These are phyloP conservation scores for Acanthopleura granulata DNA, from an alignment of 2,888 invertebrate species.

Conservation along the genomic window DNA sequence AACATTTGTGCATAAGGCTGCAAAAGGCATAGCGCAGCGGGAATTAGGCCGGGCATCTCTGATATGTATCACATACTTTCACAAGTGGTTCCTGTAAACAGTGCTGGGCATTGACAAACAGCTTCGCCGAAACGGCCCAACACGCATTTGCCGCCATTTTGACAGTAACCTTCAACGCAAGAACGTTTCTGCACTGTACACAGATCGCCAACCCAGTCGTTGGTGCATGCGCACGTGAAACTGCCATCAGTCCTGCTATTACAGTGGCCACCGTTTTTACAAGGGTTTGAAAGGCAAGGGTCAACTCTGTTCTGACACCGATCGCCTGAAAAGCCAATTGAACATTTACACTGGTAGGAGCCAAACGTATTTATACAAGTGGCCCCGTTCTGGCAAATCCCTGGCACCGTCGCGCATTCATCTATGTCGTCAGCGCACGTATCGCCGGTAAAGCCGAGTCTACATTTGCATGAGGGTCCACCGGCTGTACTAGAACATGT, in stretches of 20 bases:
- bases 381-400: not conserved
- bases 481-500: not conserved
- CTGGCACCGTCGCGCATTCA: not conserved
- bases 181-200: not conserved
- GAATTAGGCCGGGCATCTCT: too few species aligned
- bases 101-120: not conserved
- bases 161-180: not conserved
- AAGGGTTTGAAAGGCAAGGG: not conserved
- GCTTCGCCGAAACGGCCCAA: not conserved
- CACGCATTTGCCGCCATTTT: not conserved
- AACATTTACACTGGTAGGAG: not conserved
- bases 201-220: not conserved
- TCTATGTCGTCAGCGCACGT: not conserved
- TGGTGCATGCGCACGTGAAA: not conserved
- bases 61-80: not conserved
- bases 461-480: not conserved
- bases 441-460: not conserved
- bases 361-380: slow-evolving; percentile 2
- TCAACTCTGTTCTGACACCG: not conserved
- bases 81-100: not conserved
- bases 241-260: not conserved
- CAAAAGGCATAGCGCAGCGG: too few species aligned
- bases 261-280: not conserved
- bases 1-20: too few species aligned
- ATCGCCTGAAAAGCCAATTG: not conserved